Evolutionary conservation across 2,888 invertebrate genomes (phyloP), one percentile per base, ranked within the genome.

Genomic region (Molanna angustata): DNA sequence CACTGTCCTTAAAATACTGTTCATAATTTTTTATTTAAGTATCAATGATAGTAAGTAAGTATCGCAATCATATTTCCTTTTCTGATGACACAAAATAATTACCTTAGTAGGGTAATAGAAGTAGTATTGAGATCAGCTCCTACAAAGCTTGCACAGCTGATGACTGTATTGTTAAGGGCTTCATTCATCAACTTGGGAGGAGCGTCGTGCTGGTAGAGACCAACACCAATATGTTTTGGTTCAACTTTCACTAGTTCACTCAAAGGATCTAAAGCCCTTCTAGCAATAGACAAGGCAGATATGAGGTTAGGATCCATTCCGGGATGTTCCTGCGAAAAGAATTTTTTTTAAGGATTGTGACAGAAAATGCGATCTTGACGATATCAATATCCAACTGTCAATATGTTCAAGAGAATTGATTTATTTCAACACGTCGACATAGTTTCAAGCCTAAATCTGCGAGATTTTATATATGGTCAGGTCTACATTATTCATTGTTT

Each of bases 171-270:
- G 61, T 88, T 86, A 14, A 96, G 71, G 0, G 88, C 84, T 2
- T 82, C 74, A 9, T 80, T 82, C 1, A 96, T 69, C 66, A 83
- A 81, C 63, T 87, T 89, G 59, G 89, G 85, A 6, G 89, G 84
- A 18, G 95, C 78, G 66, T 96, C 95, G 65, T 94, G 94, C 70
- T 96, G 90, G 67, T 96, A 96, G 85, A 94, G 88, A n/a, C 96
- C 96, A 3, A 96, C 88, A 1, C 95, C 95, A 57, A 96, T 77
- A 72, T 94, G 90, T 63, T 90, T 87, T 1, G 95, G 94, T 57
- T 95, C 94, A 9, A 96, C 86, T 76, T 96, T 96, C 0, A 96
- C 92, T 54, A 92, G 79, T 69, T 96, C 96, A 35, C 89, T 87
- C 54, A 96, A 72, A 0, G 96, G 96, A 72, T 96, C 94, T 66